phyloP scores from a whole-genome alignment of 2,113 vertebrate genomes.

The Pelvicachromis taeniatus region DNA sequence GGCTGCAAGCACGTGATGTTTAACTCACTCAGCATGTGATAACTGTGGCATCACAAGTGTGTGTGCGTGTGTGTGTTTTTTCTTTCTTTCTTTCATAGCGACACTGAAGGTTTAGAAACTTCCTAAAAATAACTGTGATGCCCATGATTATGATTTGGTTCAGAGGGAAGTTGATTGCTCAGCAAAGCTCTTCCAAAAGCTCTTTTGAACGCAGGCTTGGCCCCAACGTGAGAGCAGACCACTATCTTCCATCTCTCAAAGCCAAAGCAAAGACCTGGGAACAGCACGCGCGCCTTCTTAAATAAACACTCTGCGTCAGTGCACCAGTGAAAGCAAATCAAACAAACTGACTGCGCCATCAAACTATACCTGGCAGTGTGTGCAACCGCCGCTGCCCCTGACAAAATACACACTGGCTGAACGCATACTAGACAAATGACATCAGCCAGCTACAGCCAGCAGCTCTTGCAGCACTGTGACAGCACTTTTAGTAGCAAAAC shows the following conservation, averaged over 20 bases:
- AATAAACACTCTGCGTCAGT: constrained; percentile 57
- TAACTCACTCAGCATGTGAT: neutral
- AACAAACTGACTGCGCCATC: constrained; percentile 50
- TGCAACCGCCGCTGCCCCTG: constrained; percentile 32
- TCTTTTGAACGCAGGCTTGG: neutral
- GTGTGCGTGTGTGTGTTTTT: neutral
- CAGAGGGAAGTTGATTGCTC: constrained; percentile 22
- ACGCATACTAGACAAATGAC: constrained; percentile 61
- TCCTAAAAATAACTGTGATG: neutral
- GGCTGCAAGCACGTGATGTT: neutral
- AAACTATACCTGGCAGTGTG: constrained; percentile 48
- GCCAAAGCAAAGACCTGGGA: neutral
- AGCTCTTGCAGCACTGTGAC: constrained; percentile 7
- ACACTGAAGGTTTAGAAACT: neutral
- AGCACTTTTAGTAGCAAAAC: constrained; percentile 6
- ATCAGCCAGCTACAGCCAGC: constrained; percentile 45
- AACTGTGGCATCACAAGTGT: neutral
- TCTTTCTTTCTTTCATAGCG: neutral
- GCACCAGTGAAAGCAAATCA: constrained; percentile 52
- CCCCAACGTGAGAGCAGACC: neutral
- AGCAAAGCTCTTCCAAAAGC: constrained; percentile 9
- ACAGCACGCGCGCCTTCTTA: constrained; percentile 13
- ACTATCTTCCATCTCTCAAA: constrained; percentile 32
- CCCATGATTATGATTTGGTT: neutral
- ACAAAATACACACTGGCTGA: constrained; percentile 57